These are phyloP conservation scores for Trematocara caparti DNA, from an alignment of 2,797 vertebrate species.

Conservation along the genomic window DNA sequence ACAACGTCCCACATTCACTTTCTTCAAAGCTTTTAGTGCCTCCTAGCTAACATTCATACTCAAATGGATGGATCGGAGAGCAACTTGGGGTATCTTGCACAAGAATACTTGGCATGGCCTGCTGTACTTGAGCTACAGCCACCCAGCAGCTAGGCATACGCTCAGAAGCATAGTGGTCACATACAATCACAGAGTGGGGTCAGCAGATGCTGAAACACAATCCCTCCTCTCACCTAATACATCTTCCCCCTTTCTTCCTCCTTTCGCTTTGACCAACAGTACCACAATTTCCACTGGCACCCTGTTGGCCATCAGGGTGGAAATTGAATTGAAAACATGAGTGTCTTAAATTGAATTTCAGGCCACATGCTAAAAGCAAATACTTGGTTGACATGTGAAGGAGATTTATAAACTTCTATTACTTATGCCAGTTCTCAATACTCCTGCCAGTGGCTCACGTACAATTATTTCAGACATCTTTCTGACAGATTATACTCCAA, in stretches of 20 bases:
- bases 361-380: neutral
- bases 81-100: neutral
- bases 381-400: neutral
- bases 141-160: neutral
- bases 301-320: neutral
- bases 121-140: neutral
- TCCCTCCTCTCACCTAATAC: neutral
- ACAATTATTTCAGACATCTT: neutral
- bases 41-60: neutral
- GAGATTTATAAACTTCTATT: neutral
- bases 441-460: neutral
- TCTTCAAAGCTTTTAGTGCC: neutral
- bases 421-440: neutral
- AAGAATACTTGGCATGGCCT: neutral
- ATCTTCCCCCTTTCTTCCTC: neutral
- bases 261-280: neutral
- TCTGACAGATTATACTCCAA: neutral
- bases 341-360: neutral
- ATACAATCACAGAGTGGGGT: neutral
- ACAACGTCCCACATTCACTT: neutral
- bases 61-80: neutral
- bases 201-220: neutral
- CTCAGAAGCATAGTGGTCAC: neutral
- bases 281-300: neutral
- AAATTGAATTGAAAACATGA: neutral